Evolutionary conservation across 2,797 vertebrate genomes (phyloP).

Genomic region (Pipistrellus kuhlii): DNA sequence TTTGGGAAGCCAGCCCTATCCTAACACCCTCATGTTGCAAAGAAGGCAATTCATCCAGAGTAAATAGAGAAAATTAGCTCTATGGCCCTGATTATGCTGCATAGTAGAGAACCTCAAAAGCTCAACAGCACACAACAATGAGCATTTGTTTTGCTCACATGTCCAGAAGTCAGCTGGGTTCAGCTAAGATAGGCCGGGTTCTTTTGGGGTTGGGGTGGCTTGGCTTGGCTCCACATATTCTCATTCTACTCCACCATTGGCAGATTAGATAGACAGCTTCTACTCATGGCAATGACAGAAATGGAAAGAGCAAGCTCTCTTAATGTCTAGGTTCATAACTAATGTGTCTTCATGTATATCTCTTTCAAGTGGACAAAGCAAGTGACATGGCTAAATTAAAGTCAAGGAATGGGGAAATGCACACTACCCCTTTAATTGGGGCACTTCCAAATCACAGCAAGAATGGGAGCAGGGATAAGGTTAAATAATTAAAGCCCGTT

Average conservation of each 20-base stretch:
- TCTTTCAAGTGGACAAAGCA: not conserved
- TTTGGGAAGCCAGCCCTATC: not conserved
- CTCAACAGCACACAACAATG: not conserved
- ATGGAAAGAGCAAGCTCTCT: not conserved
- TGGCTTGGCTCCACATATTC: not conserved
- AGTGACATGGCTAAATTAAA: not conserved
- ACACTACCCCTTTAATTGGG: not conserved
- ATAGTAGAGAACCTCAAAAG: not conserved
- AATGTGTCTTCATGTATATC: not conserved
- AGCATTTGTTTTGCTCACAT: slow-evolving; percentile 8
- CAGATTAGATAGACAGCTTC: not conserved
- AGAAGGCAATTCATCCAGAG: not conserved
- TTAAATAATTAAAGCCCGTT: not conserved
- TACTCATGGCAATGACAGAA: not conserved
- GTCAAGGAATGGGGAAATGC: not conserved
- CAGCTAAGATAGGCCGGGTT: not conserved
- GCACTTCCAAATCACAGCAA: not conserved
- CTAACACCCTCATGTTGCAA: not conserved
- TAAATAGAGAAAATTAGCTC: slow-evolving; percentile 16
- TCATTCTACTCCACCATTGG: not conserved
- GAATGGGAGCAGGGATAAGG: not conserved
- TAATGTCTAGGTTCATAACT: not conserved
- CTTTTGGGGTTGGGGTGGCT: not conserved
- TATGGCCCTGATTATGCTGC: not conserved
- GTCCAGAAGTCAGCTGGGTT: slow-evolving; percentile 22